Base-by-base conservation (phyloP, 1,140 invertebrate genomes). In the Asobara japonica region DNA sequence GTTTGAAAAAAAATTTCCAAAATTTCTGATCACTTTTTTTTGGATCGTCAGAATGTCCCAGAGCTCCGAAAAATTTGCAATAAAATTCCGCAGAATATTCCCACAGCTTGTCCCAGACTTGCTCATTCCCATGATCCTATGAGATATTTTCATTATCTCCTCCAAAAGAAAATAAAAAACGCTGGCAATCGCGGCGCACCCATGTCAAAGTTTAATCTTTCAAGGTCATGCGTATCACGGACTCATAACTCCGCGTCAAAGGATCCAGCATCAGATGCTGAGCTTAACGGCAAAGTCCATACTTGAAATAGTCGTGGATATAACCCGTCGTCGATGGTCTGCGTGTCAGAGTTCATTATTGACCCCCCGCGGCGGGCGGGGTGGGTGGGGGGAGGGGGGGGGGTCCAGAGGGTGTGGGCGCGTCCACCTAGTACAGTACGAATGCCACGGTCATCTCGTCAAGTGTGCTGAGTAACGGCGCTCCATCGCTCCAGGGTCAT, bases 401-500 rank as follows among this genome's bases (percentile, higher is more conserved):
- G 51, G 51, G 22, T 56, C 51, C 51, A 56, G 51, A 56, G 51
- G 51, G 51, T 22, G 51, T 56, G 51, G 51, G 51, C 51, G 51
- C 51, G 22, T 56, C 51, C 51, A 56, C 11, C 20, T 56, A 36
- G 31, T 6, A 56, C 25, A 2, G 51, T 56, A 56, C 18, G 51
- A 56, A 25, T 25, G 51, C 51, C 51, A 56, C 22, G 51, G 51
- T 27, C 51, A 56, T 56, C 51, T 56, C 22, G 51, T 25, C 51
- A 56, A 56, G 51, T 56, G 51, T 56, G 51, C 25, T 56, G 51
- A 56, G 51, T 56, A 56, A 56, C 51, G 51, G 51, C 22, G 51
- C 51, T 25, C 5, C 51, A 56, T 56, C 51, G 51, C 51, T 56
- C 18, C 51, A 56, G 51, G 51, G 51, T 56, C 51, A 56, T 56